A percentile compares a stretch with the other conserved stretches of the same genome.
phyloP scores from a whole-genome alignment of 2,113 vertebrate species.

The Oryzias melastigma region DNA sequence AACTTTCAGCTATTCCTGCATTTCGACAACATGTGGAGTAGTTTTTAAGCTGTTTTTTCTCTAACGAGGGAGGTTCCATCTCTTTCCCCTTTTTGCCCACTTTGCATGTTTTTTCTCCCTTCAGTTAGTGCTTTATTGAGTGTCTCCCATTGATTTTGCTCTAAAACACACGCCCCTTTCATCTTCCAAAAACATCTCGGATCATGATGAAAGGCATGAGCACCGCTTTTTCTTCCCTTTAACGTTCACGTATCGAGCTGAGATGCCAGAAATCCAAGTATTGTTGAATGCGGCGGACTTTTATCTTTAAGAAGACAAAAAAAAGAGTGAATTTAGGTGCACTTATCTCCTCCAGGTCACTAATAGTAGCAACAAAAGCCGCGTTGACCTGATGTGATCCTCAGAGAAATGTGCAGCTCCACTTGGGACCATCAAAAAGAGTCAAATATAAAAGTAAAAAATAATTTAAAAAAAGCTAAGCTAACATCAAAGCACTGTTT shows the following conservation, averaged over 20 bases:
- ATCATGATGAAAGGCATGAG: slow-evolving; percentile 39
- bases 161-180: slow-evolving; percentile 18
- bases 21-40: too few relatives aligned
- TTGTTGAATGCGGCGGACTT: slow-evolving; percentile 51
- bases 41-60: too few relatives aligned
- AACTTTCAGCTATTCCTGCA: too few relatives aligned
- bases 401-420: slow-evolving; percentile 23
- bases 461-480: too few relatives aligned
- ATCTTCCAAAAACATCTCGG: slow-evolving; percentile 37
- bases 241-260: slow-evolving; percentile 31
- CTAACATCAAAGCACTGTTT: too few relatives aligned
- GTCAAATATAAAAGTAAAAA: neutral
- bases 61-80: neutral
- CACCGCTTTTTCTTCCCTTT: slow-evolving; percentile 30
- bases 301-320: slow-evolving; percentile 29
- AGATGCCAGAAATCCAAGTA: slow-evolving; percentile 56
- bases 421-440: slow-evolving; percentile 2
- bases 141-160: slow-evolving; percentile 20
- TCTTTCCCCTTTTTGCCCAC: neutral
- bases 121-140: slow-evolving; percentile 4
- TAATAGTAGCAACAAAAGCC: slow-evolving; percentile 49
- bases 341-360: slow-evolving; percentile 57
- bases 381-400: slow-evolving; percentile 20
- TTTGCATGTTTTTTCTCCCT: neutral
- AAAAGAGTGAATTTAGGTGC: slow-evolving; percentile 32